phyloP scores from a whole-genome alignment of 2,888 invertebrate genomes.

The Cosmia pyralina region DNA sequence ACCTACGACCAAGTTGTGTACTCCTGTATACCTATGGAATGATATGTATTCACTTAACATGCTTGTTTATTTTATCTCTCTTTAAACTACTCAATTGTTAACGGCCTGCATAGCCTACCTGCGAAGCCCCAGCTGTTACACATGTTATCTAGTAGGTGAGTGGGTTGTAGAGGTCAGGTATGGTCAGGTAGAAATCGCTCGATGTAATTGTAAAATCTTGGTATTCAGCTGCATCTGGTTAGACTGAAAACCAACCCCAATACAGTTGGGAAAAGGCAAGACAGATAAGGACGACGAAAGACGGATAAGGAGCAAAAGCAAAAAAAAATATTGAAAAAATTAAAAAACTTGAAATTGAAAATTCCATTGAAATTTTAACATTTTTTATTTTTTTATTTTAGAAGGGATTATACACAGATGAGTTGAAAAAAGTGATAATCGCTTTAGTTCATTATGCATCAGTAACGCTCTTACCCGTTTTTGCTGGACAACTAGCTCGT shows the following conservation, averaged over 20 bases:
- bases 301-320: background rate
- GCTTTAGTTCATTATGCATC: conserved; percentile 8
- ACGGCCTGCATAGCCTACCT: background rate
- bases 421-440: background rate
- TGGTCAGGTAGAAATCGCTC: background rate
- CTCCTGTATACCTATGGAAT: no score
- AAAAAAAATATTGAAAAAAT: no score
- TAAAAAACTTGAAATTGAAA: no score
- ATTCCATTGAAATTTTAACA: background rate
- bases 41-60: no score
- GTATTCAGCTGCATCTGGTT: background rate
- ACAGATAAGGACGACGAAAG: no score
- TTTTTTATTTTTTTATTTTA: background rate
- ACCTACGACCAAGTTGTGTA: no score
- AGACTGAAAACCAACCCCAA: no score
- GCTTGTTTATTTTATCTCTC: no score
- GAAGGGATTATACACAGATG: background rate
- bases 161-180: background rate
- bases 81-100: background rate
- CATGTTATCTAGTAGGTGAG: background rate
- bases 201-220: background rate
- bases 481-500: conserved; percentile 32
- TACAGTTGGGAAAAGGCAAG: background rate
- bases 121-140: background rate
- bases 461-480: conserved; percentile 6